Percentiles rank a stretch among this genome's conserved stretches.
Conservation (phyloP, 1,140 invertebrate genomes). For the Drosophila nasuta region DNA sequence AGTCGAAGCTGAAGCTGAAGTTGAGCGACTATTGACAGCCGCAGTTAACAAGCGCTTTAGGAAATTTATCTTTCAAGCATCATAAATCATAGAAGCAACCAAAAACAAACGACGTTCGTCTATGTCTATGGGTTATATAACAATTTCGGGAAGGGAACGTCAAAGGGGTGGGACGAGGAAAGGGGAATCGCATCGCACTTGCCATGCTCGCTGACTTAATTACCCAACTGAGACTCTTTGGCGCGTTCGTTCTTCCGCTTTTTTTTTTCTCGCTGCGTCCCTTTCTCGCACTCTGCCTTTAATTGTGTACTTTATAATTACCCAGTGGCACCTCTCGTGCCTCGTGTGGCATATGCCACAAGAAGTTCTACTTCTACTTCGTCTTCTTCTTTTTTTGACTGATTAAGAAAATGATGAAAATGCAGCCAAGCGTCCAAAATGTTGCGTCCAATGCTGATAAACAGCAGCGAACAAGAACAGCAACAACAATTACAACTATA, state of each 20-base stretch:
- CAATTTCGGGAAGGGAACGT: constrained; percentile 12
- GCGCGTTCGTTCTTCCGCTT: not conserved
- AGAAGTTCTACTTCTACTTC: not conserved
- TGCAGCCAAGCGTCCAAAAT: constrained; percentile 73
- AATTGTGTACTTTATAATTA: constrained; percentile 59
- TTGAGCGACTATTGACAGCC: constrained; percentile 73
- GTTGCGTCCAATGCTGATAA: constrained; percentile 60
- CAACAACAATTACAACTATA: constrained; percentile 36
- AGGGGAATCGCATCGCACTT: constrained; percentile 59
- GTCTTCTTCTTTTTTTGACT: constrained; percentile 55
- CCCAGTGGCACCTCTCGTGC: constrained; percentile 23
- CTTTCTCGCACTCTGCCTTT: not conserved
- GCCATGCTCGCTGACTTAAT: constrained; percentile 69
- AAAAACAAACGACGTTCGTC: constrained; percentile 36
- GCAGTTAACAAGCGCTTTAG: constrained; percentile 71
- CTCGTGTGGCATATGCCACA: constrained; percentile 29
- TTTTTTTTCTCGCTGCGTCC: not conserved
- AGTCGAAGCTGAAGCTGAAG: not conserved
- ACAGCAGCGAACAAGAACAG: constrained; percentile 36
- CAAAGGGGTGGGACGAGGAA: not conserved
- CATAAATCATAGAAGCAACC: constrained; percentile 68
- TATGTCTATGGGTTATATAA: constrained; percentile 58
- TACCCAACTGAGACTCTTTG: constrained; percentile 40
- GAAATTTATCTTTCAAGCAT: constrained; percentile 82
- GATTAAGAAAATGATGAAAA: constrained; percentile 75